phyloP scores from a whole-genome alignment of 2,797 vertebrate species.

The Megalops cyprinoides region DNA sequence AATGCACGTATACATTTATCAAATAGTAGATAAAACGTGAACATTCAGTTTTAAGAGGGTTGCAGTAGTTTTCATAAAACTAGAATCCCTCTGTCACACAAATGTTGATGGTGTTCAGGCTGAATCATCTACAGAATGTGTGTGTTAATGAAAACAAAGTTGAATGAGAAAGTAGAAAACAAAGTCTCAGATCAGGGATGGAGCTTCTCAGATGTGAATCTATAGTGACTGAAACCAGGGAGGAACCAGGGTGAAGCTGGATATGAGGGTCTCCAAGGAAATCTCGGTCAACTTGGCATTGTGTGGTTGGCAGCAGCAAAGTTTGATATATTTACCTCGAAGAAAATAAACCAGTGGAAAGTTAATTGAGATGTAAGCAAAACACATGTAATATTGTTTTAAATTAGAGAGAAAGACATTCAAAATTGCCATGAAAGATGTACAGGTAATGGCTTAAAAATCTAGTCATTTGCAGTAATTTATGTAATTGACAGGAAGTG shows the following conservation, averaged over 20 bases:
- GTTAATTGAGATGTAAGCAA: neutral
- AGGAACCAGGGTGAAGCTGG: neutral
- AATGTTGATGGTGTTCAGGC: too few relatives aligned
- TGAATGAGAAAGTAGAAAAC: neutral
- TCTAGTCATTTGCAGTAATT: too few relatives aligned
- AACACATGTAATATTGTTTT: neutral
- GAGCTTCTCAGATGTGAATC: neutral
- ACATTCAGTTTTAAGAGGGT: too few relatives aligned
- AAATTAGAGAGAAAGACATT: neutral
- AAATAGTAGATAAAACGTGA: neutral
- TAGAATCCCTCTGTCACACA: neutral
- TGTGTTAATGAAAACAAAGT: neutral
- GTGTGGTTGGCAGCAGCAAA: neutral
- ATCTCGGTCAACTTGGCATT: neutral
- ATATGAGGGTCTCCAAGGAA: neutral
- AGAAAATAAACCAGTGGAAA: neutral
- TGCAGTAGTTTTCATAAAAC: neutral
- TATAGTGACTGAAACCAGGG: too few relatives aligned
- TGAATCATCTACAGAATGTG: neutral
- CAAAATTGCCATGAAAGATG: neutral
- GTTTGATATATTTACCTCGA: neutral
- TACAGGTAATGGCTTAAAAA: too few relatives aligned
- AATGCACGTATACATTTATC: neutral
- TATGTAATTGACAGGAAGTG: too few relatives aligned
- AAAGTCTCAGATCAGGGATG: neutral